Base-by-base conservation (phyloP, 2,888 invertebrate genomes). In the Odontothrips loti region DNA sequence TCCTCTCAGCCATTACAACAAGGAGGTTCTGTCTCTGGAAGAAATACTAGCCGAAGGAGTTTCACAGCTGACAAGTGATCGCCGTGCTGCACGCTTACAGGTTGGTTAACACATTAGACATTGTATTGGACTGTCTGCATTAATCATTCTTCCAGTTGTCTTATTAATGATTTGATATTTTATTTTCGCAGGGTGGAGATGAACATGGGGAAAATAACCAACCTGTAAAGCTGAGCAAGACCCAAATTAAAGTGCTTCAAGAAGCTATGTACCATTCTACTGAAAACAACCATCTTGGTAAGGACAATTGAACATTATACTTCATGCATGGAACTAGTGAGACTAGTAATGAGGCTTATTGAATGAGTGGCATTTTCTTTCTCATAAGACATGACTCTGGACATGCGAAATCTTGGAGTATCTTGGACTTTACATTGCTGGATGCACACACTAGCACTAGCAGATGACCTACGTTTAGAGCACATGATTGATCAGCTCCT, bases 251-350 rank as follows among this genome's bases (percentile, higher is more conserved):
- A 84, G 93, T 94, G 79, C 89, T 96, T 82, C 96, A 96, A 86
- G 96, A 97, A 87, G 96, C 97, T 34, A 95, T 97, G 95, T 97
- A 97, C 86, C 96, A 96, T 86, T 95, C 96, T 83, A 95, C 96
- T 0, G 97, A 97, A 87, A 96, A 95, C 86, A 95, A 96, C 85
- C 94, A 96, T 87, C 89, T 96, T 85, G 94, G 94, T 93, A 86
- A 85, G 86, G 79, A 12, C 3, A 75, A 23, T 34, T 79, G 17
- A 43, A 43, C 34, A 20, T 43, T 4, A n/a, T 12, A 80, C 20
- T 34, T 23, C n/a, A 51, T 80, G 17, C 47, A 20, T 34, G 6
- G 75, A 29, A n/a, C 0, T 58, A 58, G 58, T n/a, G 17, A 20
- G 6, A 17, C 15, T 17, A 58, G 58, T 82, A 82, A 27, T 9